A percentile compares a stretch with the other conserved stretches of the same genome.
phyloP scores from a whole-genome alignment of 2,113 vertebrate genomes.

The Edolisoma coerulescens region DNA sequence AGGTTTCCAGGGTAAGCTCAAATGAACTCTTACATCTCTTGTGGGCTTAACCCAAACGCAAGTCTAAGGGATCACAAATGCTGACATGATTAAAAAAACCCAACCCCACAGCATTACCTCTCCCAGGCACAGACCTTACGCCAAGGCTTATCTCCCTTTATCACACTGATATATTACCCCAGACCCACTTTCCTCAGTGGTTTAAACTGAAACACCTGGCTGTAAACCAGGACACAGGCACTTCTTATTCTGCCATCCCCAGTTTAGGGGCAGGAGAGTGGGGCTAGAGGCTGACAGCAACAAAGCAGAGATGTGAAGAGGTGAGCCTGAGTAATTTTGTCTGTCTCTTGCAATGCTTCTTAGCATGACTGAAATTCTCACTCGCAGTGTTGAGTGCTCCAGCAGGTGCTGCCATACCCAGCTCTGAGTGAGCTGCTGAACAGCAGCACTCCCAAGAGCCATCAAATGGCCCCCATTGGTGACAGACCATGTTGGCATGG shows the following conservation, averaged over 20 bases:
- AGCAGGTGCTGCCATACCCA: not conserved
- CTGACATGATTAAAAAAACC: not conserved
- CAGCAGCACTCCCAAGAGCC: not conserved
- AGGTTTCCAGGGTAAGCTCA: not conserved
- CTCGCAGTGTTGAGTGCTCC: rapidly evolving
- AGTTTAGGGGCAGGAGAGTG: not conserved
- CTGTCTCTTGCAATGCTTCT: not conserved
- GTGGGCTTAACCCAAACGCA: not conserved
- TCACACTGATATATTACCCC: not conserved
- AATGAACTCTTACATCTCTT: not conserved
- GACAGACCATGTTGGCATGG: rapidly evolving
- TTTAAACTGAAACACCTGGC: not conserved
- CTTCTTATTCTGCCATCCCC: not conserved
- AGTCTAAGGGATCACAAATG: not conserved
- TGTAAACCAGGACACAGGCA: not conserved
- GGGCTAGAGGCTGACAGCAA: not conserved
- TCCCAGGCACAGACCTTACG: not conserved
- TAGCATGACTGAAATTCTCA: not conserved
- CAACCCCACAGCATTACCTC: not conserved
- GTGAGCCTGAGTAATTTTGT: not conserved
- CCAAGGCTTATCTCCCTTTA: not conserved
- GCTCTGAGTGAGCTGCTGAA: not conserved
- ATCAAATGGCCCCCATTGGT: rapidly evolving
- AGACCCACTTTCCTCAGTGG: not conserved
- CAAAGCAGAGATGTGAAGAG: not conserved